phyloP scores from a whole-genome alignment of 2,888 invertebrate genomes.

The Phrixothrix hirtus region DNA sequence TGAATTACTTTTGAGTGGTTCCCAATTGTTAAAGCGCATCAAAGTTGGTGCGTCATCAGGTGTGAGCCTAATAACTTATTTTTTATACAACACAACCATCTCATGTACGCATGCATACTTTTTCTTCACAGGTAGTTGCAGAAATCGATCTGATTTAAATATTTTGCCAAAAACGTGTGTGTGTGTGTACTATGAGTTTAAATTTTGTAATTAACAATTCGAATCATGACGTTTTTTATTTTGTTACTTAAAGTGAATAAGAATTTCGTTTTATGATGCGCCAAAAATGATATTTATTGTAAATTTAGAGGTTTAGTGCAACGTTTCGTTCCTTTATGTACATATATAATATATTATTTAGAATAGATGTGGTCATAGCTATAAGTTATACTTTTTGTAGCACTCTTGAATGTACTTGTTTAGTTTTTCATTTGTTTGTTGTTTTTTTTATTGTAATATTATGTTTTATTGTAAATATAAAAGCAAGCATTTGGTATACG shows the following conservation, averaged over 20 bases:
- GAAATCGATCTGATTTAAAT: too few relatives aligned
- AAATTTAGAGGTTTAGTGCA: constrained; percentile 50
- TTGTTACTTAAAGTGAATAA: constrained; percentile 55
- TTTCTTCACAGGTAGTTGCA: too few relatives aligned
- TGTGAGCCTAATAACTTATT: too few relatives aligned
- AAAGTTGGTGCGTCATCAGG: too few relatives aligned
- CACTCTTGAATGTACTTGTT: constrained; percentile 38
- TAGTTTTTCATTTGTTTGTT: constrained; percentile 45
- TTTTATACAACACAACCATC: too few relatives aligned
- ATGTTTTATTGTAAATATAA: constrained; percentile 49
- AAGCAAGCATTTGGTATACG: constrained; percentile 55
- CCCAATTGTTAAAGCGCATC: too few relatives aligned
- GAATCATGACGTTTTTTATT: constrained; percentile 49
- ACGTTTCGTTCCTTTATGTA: constrained; percentile 55
- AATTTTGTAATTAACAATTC: constrained; percentile 30
- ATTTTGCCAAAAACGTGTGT: too few relatives aligned
- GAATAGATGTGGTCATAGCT: constrained; percentile 21
- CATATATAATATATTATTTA: constrained; percentile 40
- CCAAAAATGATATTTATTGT: constrained; percentile 55
- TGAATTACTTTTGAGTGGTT: too few relatives aligned
- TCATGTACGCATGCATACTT: too few relatives aligned
- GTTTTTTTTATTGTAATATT: constrained; percentile 44
- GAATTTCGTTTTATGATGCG: constrained; percentile 54
- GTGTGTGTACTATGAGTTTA: constrained; percentile 13
- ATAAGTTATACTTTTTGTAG: constrained; percentile 30